Base-by-base conservation (phyloP, 2,113 vertebrate genomes). In the Pavo muticus region DNA sequence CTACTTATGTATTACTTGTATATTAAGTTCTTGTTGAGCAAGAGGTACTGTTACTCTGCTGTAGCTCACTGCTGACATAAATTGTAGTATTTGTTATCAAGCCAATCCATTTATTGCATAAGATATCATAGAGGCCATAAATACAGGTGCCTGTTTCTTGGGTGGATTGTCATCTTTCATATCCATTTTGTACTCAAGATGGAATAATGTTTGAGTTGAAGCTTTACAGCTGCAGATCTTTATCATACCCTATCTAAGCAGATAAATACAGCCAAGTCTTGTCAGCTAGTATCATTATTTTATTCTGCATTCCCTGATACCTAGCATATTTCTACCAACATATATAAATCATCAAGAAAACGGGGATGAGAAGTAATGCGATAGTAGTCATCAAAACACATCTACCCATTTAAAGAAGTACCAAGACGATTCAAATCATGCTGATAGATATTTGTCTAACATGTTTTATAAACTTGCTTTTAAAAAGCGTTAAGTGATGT, bases 121-220 rank as follows among this genome's bases (percentile, higher is more conserved):
- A 92, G 37, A 48, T 87, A 90, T 44, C 72, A 67, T 79, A 90
- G 10, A 68, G 4, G 68, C 12, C 35, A 68, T 56, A 52, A 67
- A 60, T 14, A 78, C 25, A 87, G 35, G 9, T 75, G 32, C 3
- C 35, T 91, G 23, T 87, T 91, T 90, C 44, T 21, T 79, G 71
- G 17, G 11, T 57, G 47, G 32, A 61, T 57, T 82, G 35, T 57
- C 17, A 61, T 63, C 10, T 84, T 77, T 81, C 74, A 54, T 74
- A 91, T 60, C 9, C 17, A 61, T 82, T 91, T 95, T 65, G 77
- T 87, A 44, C 59, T 91, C 74, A 84, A 72, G 67, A 75, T 29
- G 21, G 61, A 89, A 52, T 77, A 86, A 48, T 61, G 4, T 84
- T 82, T 78, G 70, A 78, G 23, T 25, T 75, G 77, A 75, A 57